These are phyloP conservation scores for Tor tambroides DNA, from an alignment of 2,113 vertebrate genomes.

Conservation along the genomic window DNA sequence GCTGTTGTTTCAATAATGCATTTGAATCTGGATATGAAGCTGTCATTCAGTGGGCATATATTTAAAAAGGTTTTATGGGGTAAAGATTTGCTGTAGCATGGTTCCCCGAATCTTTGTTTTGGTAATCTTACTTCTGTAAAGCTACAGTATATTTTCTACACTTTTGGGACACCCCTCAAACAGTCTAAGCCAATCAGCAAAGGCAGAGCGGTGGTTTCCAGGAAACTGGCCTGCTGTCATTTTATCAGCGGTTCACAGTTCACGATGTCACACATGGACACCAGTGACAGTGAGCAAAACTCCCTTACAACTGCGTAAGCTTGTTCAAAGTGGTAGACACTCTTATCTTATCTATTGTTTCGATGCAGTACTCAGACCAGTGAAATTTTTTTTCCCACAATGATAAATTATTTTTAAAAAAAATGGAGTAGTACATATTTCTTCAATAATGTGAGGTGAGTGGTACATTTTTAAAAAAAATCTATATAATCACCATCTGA, in stretches of 20 bases:
- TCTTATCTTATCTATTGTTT: slow-evolving; percentile 53
- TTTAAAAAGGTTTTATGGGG: background rate
- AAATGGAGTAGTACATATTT: background rate
- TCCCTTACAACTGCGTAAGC: slow-evolving; percentile 26
- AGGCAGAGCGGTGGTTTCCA: slow-evolving; percentile 48
- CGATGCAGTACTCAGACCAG: background rate
- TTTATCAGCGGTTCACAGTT: slow-evolving; percentile 66
- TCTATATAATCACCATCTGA: background rate
- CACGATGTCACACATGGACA: slow-evolving; percentile 49
- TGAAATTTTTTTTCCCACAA: background rate
- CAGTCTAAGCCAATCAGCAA: slow-evolving; percentile 54
- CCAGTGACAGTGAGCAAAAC: slow-evolving; percentile 39
- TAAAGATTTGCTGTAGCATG: background rate
- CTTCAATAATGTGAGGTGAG: slow-evolving; percentile 26
- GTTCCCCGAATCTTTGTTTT: background rate
- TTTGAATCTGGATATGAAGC: background rate
- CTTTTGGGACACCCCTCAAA: slow-evolving; percentile 28
- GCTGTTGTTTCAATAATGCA: background rate
- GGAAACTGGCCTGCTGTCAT: slow-evolving; percentile 49
- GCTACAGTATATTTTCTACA: background rate
- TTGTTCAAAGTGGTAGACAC: slow-evolving; percentile 19
- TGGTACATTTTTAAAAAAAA: background rate
- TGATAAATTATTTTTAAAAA: background rate
- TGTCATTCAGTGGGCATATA: background rate
- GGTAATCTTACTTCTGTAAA: background rate